A percentile compares a stretch with the other conserved stretches of the same genome.
phyloP scores from a whole-genome alignment of 2,797 vertebrate species.

The Potorous gilbertii region DNA sequence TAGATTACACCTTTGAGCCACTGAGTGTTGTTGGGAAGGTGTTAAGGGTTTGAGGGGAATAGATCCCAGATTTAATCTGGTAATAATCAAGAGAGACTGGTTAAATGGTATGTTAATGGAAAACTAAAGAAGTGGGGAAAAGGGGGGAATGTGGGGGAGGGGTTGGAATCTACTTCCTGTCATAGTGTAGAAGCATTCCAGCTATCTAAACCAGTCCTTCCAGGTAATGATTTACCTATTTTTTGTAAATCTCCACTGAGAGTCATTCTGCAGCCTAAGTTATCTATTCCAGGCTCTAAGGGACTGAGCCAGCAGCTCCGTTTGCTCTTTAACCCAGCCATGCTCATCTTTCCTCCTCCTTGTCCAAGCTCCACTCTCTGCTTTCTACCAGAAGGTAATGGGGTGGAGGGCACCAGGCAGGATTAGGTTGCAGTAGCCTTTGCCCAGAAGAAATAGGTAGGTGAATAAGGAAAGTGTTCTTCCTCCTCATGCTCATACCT shows the following conservation, averaged over 20 bases:
- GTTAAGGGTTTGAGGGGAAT: background rate
- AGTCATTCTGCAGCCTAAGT: background rate
- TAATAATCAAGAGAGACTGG: conserved; percentile 12
- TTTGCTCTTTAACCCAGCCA: background rate
- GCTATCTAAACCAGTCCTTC: conserved; percentile 30
- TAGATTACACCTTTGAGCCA: background rate
- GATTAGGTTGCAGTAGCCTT: background rate
- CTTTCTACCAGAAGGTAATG: background rate
- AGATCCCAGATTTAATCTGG: background rate
- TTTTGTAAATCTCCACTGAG: conserved; percentile 36
- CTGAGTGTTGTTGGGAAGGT: conserved; percentile 13
- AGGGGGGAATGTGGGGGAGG: background rate
- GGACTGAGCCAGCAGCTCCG: background rate
- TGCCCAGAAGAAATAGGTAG: conserved; percentile 8
- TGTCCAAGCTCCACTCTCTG: background rate
- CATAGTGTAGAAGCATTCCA: conserved; percentile 23
- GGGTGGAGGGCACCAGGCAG: background rate
- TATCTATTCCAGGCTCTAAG: background rate
- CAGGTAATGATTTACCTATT: conserved; percentile 12
- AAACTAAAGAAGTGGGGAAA: background rate
- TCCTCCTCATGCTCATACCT: background rate
- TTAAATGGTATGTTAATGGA: conserved; percentile 24
- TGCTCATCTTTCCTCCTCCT: conserved; percentile 1
- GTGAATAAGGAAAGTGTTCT: background rate
- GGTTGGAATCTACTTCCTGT: conserved; percentile 27